Conservation (phyloP, 1,140 invertebrate species). For the Solenopsis fugax region DNA sequence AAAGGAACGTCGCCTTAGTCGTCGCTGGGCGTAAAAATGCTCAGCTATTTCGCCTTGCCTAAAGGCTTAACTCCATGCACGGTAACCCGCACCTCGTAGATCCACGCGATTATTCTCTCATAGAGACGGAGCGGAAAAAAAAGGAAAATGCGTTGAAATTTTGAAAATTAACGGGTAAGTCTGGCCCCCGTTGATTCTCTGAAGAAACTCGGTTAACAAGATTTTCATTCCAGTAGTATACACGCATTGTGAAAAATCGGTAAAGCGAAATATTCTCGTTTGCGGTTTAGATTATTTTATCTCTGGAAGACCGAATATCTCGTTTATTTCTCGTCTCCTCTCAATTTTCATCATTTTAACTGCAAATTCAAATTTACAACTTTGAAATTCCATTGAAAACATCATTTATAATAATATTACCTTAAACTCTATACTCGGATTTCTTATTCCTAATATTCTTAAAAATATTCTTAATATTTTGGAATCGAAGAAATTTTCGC, state of each 20-base stretch:
- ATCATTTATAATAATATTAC: background rate
- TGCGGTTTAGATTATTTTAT: slow-evolving; percentile 1
- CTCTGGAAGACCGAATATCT: background rate
- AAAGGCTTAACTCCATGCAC: slow-evolving; percentile 68
- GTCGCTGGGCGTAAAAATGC: slow-evolving; percentile 73
- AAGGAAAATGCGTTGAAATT: slow-evolving; percentile 7
- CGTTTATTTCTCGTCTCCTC: background rate
- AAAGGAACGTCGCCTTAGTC: slow-evolving; percentile 70
- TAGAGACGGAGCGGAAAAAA: slow-evolving; percentile 14
- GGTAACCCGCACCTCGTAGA: slow-evolving; percentile 55
- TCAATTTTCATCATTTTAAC: background rate
- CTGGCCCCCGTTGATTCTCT: background rate
- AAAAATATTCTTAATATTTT: background rate
- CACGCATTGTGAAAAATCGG: background rate
- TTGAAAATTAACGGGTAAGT: background rate
- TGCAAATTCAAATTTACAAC: background rate
- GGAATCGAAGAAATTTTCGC: background rate
- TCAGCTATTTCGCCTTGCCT: slow-evolving; percentile 72
- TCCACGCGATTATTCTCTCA: slow-evolving; percentile 24
- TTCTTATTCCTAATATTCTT: too few species aligned
- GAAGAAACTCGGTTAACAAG: slow-evolving; percentile 1
- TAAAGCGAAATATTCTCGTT: background rate
- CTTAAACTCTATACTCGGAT: too few species aligned
- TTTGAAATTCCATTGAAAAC: background rate
- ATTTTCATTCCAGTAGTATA: slow-evolving; percentile 8